Evolutionary conservation across 2,888 invertebrate genomes (phyloP), one percentile per base, ranked within the genome.

Genomic region (Ochropleura leucogaster): DNA sequence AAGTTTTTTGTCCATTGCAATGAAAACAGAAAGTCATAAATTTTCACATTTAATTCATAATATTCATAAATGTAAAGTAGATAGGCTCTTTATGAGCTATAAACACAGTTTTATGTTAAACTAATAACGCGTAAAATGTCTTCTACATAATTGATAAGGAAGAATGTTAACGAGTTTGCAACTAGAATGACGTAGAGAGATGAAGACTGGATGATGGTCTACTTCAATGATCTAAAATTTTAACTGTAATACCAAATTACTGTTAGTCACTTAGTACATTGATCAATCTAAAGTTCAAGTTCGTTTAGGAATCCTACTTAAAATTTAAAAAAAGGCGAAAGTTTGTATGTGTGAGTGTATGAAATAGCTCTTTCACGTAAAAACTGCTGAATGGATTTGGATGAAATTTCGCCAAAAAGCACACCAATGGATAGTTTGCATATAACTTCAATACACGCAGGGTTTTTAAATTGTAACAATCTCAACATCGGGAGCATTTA

Each of bases 41-140:
- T 14, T 75, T 71, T 72, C 53, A 68, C 60, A 74, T 80, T 79
- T 74, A 80, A 85, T 87, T 85, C 63, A 77, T 82, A 70, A 62
- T 74, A 85, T 80, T 82, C 82, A 85, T 84, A 81, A 79, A 85
- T 79, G 73, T 74, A 69, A 83, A 85, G 53, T 46, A 77, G 79
- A 79, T 71, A 78, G 68, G 30, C 72, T 68, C 74, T 83, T 87
- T 86, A 87, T 65, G 87, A 77, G 70, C 72, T 40, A 83, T 83
- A 78, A 86, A 83, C 64, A 65, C 70, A 63, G 69, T 84, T 85
- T 79, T 70, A 85, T 83, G 77, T 68, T 12, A 40, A 67, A 78
- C 60, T 81, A 83, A 81, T 84, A 81, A 80, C 73, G 68, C 69
- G 59, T 87, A 74, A 84, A 86, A 79, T 51, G 44, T 69, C 69